Conservation (phyloP, 1,140 invertebrate genomes). For the Papilio dardanus region DNA sequence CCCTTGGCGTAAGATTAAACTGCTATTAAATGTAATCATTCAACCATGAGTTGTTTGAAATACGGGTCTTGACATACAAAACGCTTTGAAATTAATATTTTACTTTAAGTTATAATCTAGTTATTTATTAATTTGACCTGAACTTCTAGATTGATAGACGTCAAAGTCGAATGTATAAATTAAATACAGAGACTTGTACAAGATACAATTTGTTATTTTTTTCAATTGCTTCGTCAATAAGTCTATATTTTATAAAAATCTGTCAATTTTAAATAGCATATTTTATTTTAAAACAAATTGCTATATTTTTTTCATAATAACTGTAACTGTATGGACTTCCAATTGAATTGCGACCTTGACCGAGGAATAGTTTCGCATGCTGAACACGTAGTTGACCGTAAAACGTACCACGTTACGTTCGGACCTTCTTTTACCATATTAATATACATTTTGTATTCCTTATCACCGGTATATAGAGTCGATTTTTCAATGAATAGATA, state of each 20-base stretch:
- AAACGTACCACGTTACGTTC: conserved; percentile 10
- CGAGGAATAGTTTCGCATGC: conserved; percentile 18
- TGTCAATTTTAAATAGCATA: background rate
- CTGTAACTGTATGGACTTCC: background rate
- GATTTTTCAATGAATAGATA: background rate
- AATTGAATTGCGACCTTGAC: conserved; percentile 31
- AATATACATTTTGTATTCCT: background rate
- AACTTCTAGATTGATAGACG: too few relatives aligned
- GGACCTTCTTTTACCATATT: conserved; percentile 9
- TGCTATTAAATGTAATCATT: conserved; percentile 24
- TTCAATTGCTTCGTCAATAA: too few relatives aligned
- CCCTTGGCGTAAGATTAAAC: background rate
- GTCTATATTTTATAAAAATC: too few relatives aligned
- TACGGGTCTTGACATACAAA: conserved; percentile 3
- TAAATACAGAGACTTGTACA: too few relatives aligned
- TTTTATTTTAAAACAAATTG: background rate
- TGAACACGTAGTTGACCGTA: conserved; percentile 32
- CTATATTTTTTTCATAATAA: background rate
- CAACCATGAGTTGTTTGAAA: conserved; percentile 8
- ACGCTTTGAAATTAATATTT: conserved; percentile 14
- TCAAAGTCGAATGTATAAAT: too few relatives aligned
- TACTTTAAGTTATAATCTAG: background rate
- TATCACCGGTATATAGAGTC: background rate
- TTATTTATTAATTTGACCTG: background rate
- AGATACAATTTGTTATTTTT: too few relatives aligned